Conservation (phyloP, 2,113 vertebrate genomes). For the Eleginops maclovinus region DNA sequence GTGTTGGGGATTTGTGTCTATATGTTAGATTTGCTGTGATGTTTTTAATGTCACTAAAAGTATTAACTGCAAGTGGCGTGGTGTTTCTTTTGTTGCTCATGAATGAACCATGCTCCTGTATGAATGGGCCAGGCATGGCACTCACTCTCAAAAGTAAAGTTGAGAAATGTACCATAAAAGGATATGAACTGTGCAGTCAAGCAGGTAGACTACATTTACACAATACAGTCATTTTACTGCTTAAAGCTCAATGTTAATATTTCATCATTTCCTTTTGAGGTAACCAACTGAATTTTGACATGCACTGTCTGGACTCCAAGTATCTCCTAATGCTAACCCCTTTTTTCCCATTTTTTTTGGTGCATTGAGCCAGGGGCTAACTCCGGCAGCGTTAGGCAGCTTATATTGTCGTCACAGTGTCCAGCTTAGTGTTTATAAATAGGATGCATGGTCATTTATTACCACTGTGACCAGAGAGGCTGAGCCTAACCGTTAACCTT, state of each 20-base stretch:
- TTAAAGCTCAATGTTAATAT: not conserved
- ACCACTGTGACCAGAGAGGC: constrained; percentile 63
- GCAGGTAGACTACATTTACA: not conserved
- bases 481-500: constrained; percentile 55
- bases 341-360: constrained; percentile 12
- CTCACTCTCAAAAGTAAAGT: not conserved
- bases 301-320: not conserved
- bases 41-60: not conserved
- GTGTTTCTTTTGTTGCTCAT: not conserved
- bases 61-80: not conserved
- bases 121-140: not conserved
- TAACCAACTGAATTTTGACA: constrained; percentile 33
- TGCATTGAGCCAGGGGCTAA: constrained; percentile 54
- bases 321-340: not conserved
- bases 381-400: constrained; percentile 72
- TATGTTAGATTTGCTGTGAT: not conserved
- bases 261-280: not conserved
- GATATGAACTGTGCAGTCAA: not conserved
- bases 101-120: not conserved
- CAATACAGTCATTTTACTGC: not conserved
- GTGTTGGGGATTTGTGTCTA: not conserved
- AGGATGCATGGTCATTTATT: constrained; percentile 79
- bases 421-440: constrained; percentile 84
- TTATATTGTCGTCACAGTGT: constrained; percentile 74
- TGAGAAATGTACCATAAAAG: not conserved